Evolutionary conservation across 2,888 invertebrate genomes (phyloP), one percentile per base, ranked within the genome.

Genomic region (Sesamia inferens): DNA sequence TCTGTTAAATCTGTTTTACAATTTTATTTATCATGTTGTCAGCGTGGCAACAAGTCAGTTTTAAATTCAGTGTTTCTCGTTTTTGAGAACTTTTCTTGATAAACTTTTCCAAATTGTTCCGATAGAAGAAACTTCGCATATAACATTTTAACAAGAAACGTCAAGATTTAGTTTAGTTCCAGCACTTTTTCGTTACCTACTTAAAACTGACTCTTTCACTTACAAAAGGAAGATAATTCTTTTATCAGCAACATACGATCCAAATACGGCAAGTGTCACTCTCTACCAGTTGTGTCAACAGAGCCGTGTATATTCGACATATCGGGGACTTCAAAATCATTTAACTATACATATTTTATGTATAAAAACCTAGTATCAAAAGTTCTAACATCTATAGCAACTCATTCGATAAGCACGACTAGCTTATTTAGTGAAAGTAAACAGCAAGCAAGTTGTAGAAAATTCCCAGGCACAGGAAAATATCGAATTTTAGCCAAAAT

Each of bases 281-380:
- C 13, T 68, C 13, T 51, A n/a, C 19, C 31, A 31, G 13, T 8
- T 7, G 39, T 47, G 39, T 47, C 59, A 69, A 78, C 78, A 55
- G 16, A 61, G 24, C 4, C 51, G 22, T 31, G 24, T 75, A 31
- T 47, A 61, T 13, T 10, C n/a, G 19, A 16, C 44, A 0, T 68
- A 19, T 51, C 47, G 24, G n/a, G 78, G 51, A 7, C 24, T 70
- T 19, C 42, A 2, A n/a, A 61, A 51, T 19, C 2, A 54, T 47
- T n/a, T 24, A 10, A 42, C 10, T 42, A n/a, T n/a, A n/a, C n/a
- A 24, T 54, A 47, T 59, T 69, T 39, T n/a, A 47, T 22, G 14
- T 58, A 13, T 22, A 10, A 13, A 22, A 22, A 14, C 8, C n/a
- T 51, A 31, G 11, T 14, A 22, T 22, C 14, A 13, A 14, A 24